A percentile compares a stretch with the other conserved stretches of the same genome.
Evolutionary conservation across 2,113 vertebrate species (phyloP).

Genomic region (Pangasianodon hypophthalmus): DNA sequence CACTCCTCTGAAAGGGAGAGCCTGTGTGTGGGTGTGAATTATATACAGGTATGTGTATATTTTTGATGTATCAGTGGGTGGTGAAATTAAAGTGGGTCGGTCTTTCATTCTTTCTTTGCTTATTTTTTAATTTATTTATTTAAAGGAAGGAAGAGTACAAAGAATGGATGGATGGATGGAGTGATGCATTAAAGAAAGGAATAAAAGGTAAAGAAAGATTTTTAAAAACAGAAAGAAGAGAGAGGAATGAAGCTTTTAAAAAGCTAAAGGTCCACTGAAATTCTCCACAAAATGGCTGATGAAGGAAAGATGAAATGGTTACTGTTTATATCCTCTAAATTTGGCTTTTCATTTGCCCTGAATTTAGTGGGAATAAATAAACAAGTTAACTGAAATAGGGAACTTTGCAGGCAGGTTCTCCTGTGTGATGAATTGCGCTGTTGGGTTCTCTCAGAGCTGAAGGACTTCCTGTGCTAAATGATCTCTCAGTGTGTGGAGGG

Average conservation of each 20-base stretch:
- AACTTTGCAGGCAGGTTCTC: slow-evolving; percentile 20
- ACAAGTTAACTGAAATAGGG: neutral
- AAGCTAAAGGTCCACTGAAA: neutral
- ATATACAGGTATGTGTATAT: neutral
- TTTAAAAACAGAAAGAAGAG: neutral
- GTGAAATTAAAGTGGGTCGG: neutral
- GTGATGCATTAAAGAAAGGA: neutral
- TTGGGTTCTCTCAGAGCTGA: slow-evolving; percentile 28
- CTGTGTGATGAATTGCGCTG: slow-evolving; percentile 25
- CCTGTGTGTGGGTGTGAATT: slow-evolving; percentile 9
- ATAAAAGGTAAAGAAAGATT: neutral
- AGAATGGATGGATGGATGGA: neutral
- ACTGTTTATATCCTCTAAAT: neutral
- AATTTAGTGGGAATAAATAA: slow-evolving; percentile 4
- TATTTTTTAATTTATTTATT: neutral
- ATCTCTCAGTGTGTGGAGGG: slow-evolving; percentile 18
- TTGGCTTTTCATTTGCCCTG: neutral
- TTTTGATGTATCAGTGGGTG: neutral
- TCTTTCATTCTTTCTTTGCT: neutral
- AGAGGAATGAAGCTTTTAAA: neutral
- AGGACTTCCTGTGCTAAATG: slow-evolving; percentile 33
- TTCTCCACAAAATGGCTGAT: neutral
- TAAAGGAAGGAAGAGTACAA: neutral
- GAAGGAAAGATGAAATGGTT: neutral
- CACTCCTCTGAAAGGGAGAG: neutral